phyloP scores from a whole-genome alignment of 2,797 vertebrate genomes.

The Notolepis coatsorum region DNA sequence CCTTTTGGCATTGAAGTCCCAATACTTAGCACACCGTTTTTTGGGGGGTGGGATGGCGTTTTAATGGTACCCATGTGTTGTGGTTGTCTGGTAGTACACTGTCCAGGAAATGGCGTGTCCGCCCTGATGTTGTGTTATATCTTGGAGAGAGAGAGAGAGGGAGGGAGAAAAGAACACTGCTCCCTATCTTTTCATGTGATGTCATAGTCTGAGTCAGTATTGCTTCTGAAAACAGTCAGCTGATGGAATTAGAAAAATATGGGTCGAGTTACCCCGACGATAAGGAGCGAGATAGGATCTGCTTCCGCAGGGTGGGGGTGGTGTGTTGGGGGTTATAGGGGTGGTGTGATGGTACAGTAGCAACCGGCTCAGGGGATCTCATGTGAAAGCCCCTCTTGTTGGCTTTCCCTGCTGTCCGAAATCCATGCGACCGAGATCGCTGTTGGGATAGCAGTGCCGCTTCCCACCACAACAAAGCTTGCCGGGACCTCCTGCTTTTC shows the following conservation, averaged over 20 bases:
- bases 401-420: conserved; percentile 61
- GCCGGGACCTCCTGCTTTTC: conserved; percentile 50
- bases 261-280: conserved; percentile 48
- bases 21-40: neutral
- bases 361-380: conserved; percentile 51
- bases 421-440: conserved; percentile 62
- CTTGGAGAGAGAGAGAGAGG: neutral
- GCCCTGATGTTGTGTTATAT: conserved; percentile 6
- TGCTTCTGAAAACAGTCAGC: conserved; percentile 50
- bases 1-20: neutral
- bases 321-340: conserved; percentile 50
- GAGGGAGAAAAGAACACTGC: neutral
- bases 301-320: conserved; percentile 41
- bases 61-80: conserved; percentile 5
- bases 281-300: conserved; percentile 69
- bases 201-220: conserved; percentile 64
- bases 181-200: conserved; percentile 50
- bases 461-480: conserved; percentile 72
- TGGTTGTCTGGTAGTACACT: neutral
- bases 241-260: conserved; percentile 64
- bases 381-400: conserved; percentile 72
- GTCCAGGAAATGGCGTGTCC: conserved; percentile 8
- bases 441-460: conserved; percentile 60
- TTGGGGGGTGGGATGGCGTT: neutral
- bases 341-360: conserved; percentile 62